These are phyloP conservation scores for Syrphus vitripennis DNA, from an alignment of 2,888 invertebrate genomes.

Conservation along the genomic window DNA sequence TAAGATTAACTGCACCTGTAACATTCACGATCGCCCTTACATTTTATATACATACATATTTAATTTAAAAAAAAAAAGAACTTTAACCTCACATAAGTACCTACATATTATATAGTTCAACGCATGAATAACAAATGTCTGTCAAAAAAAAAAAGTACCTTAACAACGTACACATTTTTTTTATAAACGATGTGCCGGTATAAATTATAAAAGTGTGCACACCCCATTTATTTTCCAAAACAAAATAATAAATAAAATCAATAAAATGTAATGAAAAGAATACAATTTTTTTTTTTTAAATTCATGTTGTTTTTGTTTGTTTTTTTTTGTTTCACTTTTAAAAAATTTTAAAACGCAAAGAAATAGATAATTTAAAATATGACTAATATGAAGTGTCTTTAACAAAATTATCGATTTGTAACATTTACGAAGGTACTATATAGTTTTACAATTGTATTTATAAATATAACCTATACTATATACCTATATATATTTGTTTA, in stretches of 20 bases:
- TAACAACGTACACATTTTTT: background rate
- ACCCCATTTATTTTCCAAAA: conserved; percentile 26
- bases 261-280: conserved; percentile 45
- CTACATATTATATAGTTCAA: no score
- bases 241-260: conserved; percentile 54
- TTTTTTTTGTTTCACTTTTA: background rate
- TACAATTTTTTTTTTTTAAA: no score
- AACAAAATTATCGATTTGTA: conserved; percentile 5
- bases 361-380: background rate
- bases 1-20: background rate
- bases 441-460: no score
- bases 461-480: no score
- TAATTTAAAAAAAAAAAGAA: background rate
- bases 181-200: background rate
- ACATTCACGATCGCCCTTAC: background rate
- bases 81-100: background rate
- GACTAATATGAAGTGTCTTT: background rate
- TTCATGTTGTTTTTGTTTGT: background rate
- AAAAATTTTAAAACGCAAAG: background rate
- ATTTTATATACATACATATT: background rate
- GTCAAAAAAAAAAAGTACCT: background rate
- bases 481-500: background rate
- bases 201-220: background rate
- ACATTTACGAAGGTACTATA: no score
- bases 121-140: background rate